phyloP scores from a whole-genome alignment of 2,888 invertebrate species.

The Trachelus tabidus region DNA sequence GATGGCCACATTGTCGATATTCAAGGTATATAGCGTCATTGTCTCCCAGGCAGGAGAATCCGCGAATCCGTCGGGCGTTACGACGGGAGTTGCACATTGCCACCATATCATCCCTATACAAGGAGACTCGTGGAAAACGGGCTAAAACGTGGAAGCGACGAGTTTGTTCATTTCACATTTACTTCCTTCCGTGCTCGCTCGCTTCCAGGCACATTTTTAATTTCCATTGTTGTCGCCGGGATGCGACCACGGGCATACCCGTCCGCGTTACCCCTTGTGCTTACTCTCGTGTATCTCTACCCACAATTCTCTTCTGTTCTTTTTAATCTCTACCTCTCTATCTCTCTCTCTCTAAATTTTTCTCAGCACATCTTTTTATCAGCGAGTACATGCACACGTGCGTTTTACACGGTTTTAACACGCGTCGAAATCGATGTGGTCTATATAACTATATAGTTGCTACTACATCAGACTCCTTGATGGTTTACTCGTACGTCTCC shows the following conservation, averaged over 20 bases:
- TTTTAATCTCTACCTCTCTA: constrained; percentile 21
- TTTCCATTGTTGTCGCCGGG: constrained; percentile 46
- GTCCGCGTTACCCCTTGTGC: neutral
- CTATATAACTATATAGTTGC: neutral
- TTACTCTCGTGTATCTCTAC: neutral
- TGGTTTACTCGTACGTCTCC: neutral
- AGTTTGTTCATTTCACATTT: constrained; percentile 48
- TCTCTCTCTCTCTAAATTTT: constrained; percentile 8
- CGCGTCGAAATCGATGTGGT: neutral
- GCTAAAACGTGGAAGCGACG: constrained; percentile 15
- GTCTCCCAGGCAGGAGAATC: constrained; percentile 42
- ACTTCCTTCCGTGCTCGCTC: constrained; percentile 39
- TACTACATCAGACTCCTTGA: neutral
- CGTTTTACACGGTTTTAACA: neutral
- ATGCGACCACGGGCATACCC: neutral
- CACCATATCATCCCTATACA: neutral
- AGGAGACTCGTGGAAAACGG: constrained; percentile 14
- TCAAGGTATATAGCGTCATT: constrained; percentile 36
- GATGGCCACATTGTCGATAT: constrained; percentile 33
- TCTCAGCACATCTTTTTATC: constrained; percentile 1
- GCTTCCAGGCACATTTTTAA: constrained; percentile 53
- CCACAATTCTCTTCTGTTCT: constrained; percentile 18
- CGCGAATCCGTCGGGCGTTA: constrained; percentile 35
- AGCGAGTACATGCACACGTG: constrained; percentile 4
- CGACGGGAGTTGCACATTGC: neutral